These are phyloP conservation scores for Sarcophilus harrisii DNA, from an alignment of 2,797 vertebrate genomes.

Conservation along the genomic window DNA sequence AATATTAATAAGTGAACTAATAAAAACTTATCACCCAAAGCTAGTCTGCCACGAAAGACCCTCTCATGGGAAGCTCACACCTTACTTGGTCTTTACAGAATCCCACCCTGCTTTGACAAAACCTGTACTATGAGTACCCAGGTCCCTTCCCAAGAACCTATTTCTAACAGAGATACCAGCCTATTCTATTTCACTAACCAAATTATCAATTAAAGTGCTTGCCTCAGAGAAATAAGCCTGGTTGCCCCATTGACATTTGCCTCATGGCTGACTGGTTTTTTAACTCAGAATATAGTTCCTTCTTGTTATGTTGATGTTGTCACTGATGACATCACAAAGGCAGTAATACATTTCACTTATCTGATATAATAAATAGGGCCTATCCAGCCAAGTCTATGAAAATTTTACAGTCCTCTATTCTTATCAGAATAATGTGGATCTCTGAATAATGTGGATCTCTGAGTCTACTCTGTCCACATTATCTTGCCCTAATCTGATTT, in stretches of 20 bases:
- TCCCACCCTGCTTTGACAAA: background rate
- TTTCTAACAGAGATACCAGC: slow-evolving; percentile 3
- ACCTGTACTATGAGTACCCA: background rate
- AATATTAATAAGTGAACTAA: background rate
- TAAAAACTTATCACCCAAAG: slow-evolving; percentile 3
- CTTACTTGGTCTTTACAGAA: background rate
- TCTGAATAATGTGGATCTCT: background rate
- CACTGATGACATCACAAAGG: slow-evolving; percentile 75
- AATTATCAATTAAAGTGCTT: background rate
- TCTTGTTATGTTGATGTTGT: slow-evolving; percentile 46
- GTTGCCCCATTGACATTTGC: slow-evolving; percentile 9
- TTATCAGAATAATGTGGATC: background rate
- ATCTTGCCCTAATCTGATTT: slow-evolving; percentile 42
- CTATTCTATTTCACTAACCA: slow-evolving; percentile 54
- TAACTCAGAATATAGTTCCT: slow-evolving; percentile 28
- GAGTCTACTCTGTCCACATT: slow-evolving; percentile 4
- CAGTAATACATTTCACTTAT: slow-evolving; percentile 40
- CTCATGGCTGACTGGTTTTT: slow-evolving; percentile 27
- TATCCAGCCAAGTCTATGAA: slow-evolving; percentile 41
- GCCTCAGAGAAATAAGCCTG: slow-evolving; percentile 51
- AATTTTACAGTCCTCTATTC: slow-evolving; percentile 9
- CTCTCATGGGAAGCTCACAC: background rate
- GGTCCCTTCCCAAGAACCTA: background rate
- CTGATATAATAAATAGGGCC: background rate
- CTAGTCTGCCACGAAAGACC: background rate